Percentiles rank a stretch among this genome's conserved stretches.
Conservation (phyloP, 2,113 vertebrate species). For the Bos javanicus region DNA sequence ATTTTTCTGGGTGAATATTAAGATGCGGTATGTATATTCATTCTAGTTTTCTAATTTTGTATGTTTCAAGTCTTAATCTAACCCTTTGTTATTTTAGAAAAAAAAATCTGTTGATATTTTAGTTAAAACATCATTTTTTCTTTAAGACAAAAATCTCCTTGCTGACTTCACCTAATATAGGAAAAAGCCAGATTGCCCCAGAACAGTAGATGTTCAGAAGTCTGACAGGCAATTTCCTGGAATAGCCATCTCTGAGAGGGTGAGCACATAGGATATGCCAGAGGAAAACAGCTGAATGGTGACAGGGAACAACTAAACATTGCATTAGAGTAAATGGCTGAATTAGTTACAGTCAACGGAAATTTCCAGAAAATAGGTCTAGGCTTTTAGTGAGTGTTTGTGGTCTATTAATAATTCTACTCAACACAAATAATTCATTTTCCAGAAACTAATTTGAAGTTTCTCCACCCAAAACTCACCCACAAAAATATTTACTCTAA, state of each 20-base stretch:
- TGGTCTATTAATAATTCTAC: constrained; percentile 21
- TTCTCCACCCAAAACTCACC: neutral
- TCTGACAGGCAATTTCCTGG: constrained; percentile 53
- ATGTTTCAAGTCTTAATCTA: neutral
- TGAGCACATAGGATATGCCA: neutral
- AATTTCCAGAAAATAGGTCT: constrained; percentile 62
- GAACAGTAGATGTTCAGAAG: neutral
- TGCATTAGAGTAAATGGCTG: constrained; percentile 56
- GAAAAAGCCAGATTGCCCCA: neutral
- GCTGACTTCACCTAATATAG: neutral
- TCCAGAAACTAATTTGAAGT: constrained; percentile 44
- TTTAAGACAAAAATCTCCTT: constrained; percentile 7
- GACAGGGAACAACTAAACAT: constrained; percentile 42
- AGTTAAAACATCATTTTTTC: neutral
- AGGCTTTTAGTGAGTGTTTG: constrained; percentile 50
- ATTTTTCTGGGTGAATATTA: neutral
- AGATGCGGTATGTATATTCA: neutral
- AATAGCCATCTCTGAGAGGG: constrained; percentile 20
- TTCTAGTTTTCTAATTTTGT: neutral
- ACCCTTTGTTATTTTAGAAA: neutral
- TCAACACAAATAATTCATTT: neutral
- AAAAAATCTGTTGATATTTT: neutral
- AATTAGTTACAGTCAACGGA: constrained; percentile 28
- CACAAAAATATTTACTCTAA: neutral
- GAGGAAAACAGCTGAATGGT: constrained; percentile 48